Evolutionary conservation across 2,888 invertebrate genomes (phyloP).

Genomic region (Dryocosmus kuriphilus): DNA sequence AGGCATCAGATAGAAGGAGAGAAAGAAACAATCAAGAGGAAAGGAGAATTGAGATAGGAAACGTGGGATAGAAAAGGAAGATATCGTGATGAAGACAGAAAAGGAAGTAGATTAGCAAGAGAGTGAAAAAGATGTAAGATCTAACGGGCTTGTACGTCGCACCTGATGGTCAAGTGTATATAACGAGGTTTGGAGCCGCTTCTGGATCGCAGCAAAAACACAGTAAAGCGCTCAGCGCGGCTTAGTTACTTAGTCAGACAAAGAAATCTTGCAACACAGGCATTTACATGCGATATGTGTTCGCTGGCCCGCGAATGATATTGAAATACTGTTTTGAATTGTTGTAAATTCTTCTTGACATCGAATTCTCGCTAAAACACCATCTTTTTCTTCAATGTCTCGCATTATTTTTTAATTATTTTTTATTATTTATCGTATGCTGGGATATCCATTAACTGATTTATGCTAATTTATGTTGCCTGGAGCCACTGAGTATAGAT

Average conservation of each 20-base stretch:
- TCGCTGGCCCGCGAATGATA: background rate
- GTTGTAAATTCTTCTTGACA: background rate
- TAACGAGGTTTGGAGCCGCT: conserved; percentile 63
- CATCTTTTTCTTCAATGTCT: background rate
- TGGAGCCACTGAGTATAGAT: conserved; percentile 43
- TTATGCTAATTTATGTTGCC: background rate
- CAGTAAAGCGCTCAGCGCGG: conserved; percentile 59
- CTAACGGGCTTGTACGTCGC: conserved; percentile 55
- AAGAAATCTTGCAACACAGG: conserved; percentile 73
- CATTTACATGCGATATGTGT: conserved; percentile 61
- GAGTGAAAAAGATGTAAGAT: conserved; percentile 33
- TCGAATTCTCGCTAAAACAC: no score
- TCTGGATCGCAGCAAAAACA: conserved; percentile 60
- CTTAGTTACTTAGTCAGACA: conserved; percentile 76
- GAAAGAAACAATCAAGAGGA: background rate
- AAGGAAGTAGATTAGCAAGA: conserved; percentile 46
- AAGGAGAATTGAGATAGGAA: background rate
- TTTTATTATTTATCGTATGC: conserved; percentile 7
- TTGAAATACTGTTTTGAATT: background rate
- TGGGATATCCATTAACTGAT: background rate
- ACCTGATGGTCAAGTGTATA: conserved; percentile 56
- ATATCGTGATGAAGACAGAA: conserved; percentile 40
- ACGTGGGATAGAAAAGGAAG: conserved; percentile 8
- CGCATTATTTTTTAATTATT: no score
- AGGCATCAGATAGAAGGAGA: conserved; percentile 19